Base-by-base conservation (phyloP, 2,113 vertebrate genomes). In the Albula glossodonta region DNA sequence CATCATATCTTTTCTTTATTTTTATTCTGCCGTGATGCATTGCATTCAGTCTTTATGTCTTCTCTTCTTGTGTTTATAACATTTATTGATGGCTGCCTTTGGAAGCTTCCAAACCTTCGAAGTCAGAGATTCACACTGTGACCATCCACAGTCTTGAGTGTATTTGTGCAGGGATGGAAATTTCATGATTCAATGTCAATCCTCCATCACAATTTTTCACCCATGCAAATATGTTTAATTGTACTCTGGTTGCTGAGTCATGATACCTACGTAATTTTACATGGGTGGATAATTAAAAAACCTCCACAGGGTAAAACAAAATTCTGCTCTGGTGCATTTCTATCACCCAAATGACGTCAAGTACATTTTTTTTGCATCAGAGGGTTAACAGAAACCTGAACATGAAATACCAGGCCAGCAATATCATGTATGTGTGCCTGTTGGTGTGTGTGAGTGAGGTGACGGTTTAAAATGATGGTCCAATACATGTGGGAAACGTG, bases 391-490 rank as follows among this genome's bases (percentile, higher is more conserved):
- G 9, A 22, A 22, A 19, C 60, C 60, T 19, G 60, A 22, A 66
- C 15, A 19, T 19, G 15, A 22, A 19, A 22, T 1, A 66, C 17
- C 17, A 19, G 4, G 60, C 60, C 53, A 56, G 53, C 3, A 15
- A 22, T 66, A 19, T 41, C 6, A 9, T 66, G 15, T 66, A 15
- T 60, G 57, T 15, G 12, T 8, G 57, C 11, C 12, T 60, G 22
- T n/a, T 17, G 13, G 22, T n/a, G 63, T 70, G 22, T 70, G 63
- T 70, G 31, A 41, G 41, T 82, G 8, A 83, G 7, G 50, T 57
- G 81, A 13, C 31, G 63, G n/a, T 31, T 49, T 80, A 57, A 41
- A 85, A 25, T 22, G 56, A 85, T 10, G 56, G 84, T 70, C 66
- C 51, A 25, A 22, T 53, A 78, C 70, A 25, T 78, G 13, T 51